These are phyloP conservation scores for Clarias platycephalus DNA, from an alignment of 2,797 vertebrate species.

Conservation along the genomic window DNA sequence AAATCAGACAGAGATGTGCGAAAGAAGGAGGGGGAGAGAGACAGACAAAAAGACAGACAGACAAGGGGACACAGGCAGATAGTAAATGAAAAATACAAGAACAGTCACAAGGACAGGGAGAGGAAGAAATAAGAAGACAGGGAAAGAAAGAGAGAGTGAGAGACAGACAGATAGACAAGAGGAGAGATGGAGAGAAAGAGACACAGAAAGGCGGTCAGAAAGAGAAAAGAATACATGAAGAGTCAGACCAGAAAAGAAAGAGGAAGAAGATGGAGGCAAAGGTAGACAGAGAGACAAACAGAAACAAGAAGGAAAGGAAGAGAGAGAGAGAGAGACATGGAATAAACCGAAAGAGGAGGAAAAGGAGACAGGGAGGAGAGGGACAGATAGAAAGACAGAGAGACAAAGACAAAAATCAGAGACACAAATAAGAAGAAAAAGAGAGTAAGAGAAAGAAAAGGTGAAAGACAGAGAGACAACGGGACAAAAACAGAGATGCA, in stretches of 20 bases:
- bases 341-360: not conserved
- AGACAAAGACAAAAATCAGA: not conserved
- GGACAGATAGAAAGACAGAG: not conserved
- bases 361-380: not conserved
- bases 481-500: too few relatives aligned
- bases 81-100: constrained; percentile 30
- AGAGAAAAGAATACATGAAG: not conserved
- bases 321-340: not conserved
- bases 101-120: not conserved
- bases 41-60: constrained; percentile 5
- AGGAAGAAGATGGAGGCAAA: constrained; percentile 20
- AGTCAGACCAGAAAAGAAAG: not conserved
- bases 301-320: not conserved
- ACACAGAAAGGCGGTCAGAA: not conserved
- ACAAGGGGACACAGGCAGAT: constrained; percentile 49
- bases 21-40: constrained; percentile 48
- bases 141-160: not conserved
- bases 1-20: too few relatives aligned
- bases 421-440: not conserved
- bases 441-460: not conserved
- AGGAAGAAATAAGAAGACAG: not conserved
- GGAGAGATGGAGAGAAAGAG: not conserved
- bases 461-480: constrained; percentile 20
- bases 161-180: not conserved
- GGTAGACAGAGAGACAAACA: not conserved